A percentile compares a stretch with the other conserved stretches of the same genome.
Evolutionary conservation across 2,113 vertebrate species (phyloP).

Genomic region (Lethenteron camtschaticum): DNA sequence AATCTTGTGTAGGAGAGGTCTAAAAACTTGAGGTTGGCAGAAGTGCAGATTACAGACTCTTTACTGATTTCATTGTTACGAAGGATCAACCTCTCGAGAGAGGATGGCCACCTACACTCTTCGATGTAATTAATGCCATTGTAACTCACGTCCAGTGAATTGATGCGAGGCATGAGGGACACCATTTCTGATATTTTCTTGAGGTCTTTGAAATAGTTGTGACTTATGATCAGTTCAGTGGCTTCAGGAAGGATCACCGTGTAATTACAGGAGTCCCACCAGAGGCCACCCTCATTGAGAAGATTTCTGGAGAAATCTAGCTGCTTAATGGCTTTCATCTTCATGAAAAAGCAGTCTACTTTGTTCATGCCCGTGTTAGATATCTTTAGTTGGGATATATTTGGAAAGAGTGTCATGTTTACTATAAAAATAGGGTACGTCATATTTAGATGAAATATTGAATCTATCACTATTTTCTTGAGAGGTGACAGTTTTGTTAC

Average conservation of each 20-base stretch:
- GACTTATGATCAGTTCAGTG: not conserved
- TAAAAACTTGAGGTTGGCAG: not conserved
- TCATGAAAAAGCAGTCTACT: slow-evolving; percentile 1
- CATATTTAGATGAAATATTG: slow-evolving; percentile 1
- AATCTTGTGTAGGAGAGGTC: slow-evolving; percentile 1
- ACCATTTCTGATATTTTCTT: slow-evolving; percentile 1
- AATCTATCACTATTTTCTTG: not conserved
- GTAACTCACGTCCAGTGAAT: not conserved
- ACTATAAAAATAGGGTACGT: slow-evolving; percentile 1
- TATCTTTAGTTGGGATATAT: not conserved
- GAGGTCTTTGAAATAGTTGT: not conserved
- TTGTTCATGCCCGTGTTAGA: not conserved
- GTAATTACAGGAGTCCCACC: slow-evolving; percentile 1
- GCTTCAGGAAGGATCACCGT: not conserved
- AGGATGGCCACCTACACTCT: not conserved
- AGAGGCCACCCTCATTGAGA: not conserved
- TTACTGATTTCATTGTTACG: not conserved
- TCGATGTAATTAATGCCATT: not conserved
- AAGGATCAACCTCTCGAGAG: not conserved
- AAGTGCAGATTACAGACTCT: not conserved
- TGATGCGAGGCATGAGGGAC: not conserved
- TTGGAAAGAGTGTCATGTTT: not conserved
- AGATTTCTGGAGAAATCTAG: not conserved
- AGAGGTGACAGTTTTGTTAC: not conserved
- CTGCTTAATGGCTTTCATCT: not conserved